Evolutionary conservation across 2,113 vertebrate genomes (phyloP).

Genomic region (Pomatorhinus ruficollis): DNA sequence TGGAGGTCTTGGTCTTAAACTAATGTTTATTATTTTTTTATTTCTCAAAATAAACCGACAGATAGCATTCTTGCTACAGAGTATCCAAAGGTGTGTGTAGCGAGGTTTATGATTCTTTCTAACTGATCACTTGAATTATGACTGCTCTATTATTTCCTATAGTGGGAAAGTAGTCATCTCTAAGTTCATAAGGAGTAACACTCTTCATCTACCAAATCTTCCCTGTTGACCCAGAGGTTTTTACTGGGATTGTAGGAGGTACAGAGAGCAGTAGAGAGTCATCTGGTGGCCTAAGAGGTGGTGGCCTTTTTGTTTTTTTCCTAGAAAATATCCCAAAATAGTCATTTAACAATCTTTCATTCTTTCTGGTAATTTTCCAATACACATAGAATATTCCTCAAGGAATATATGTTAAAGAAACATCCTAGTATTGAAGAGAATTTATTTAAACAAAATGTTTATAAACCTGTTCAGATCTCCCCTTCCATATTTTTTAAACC

Average conservation of each 20-base stretch:
- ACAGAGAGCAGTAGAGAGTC: fast-evolving
- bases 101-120: neutral
- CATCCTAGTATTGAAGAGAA: neutral
- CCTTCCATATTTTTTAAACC: neutral
- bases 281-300: neutral
- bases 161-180: neutral
- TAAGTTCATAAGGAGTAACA: neutral
- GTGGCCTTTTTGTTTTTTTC: neutral
- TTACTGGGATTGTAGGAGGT: fast-evolving
- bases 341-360: neutral
- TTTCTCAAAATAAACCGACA: neutral
- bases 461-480: neutral
- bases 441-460: neutral
- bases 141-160: neutral
- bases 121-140: neutral
- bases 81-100: neutral
- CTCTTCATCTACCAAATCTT: neutral
- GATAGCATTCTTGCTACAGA: neutral
- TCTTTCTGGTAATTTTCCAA: neutral
- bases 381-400: neutral
- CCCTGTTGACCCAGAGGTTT: neutral
- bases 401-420: neutral
- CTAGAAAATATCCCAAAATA: neutral
- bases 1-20: neutral
- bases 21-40: neutral